These are phyloP conservation scores for Epirrhoe tristata DNA, from an alignment of 2,888 invertebrate genomes.

Conservation along the genomic window DNA sequence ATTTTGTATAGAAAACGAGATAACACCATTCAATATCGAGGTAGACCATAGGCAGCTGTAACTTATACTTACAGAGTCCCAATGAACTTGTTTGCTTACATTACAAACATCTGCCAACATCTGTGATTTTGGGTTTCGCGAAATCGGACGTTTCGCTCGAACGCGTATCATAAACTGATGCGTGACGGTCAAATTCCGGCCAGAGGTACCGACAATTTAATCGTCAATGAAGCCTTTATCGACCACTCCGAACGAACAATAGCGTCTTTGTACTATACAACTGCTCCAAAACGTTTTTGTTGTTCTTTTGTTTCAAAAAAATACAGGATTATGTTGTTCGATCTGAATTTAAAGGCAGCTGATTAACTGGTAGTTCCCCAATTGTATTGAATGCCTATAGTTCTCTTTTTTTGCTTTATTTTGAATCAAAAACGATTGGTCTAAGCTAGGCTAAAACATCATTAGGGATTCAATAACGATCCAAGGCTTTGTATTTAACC, in stretches of 20 bases:
- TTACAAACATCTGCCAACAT: constrained; percentile 30
- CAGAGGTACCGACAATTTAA: constrained; percentile 57
- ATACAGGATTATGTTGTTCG: background rate
- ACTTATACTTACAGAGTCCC: constrained; percentile 11
- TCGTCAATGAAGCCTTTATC: constrained; percentile 66
- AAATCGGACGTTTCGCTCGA: constrained; percentile 48
- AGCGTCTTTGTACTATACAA: constrained; percentile 46
- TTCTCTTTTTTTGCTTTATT: no score
- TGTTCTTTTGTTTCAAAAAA: background rate
- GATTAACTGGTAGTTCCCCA: no score
- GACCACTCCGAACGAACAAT: constrained; percentile 67
- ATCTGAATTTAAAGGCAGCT: no score
- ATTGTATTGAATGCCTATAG: no score
- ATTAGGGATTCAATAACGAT: no score
- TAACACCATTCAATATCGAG: no score
- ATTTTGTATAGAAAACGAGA: no score
- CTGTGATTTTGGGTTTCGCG: constrained; percentile 38
- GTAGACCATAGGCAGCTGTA: constrained; percentile 9
- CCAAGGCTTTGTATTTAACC: no score
- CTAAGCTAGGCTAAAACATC: no score
- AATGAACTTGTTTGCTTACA: constrained; percentile 29
- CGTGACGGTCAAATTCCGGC: constrained; percentile 47
- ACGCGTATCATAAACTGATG: constrained; percentile 51
- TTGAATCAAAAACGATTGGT: no score
- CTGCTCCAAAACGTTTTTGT: constrained; percentile 29